Base-by-base conservation (phyloP, 2,797 vertebrate species). In the Cryptoblepharus egeriae region DNA sequence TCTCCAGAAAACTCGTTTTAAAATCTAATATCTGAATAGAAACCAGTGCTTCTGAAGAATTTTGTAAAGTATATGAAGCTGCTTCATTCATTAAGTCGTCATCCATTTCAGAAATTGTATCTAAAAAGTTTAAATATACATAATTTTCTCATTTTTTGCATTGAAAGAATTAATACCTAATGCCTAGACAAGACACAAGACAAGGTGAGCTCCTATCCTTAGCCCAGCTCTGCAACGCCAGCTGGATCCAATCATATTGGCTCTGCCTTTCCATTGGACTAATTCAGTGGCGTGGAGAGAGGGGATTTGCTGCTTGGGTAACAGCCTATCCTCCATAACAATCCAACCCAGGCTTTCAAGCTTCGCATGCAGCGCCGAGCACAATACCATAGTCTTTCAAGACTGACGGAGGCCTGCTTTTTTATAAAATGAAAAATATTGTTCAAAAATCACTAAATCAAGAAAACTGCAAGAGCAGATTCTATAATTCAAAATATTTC, bases 11-110 rank as follows among this genome's bases (percentile, higher is more conserved):
- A 88, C 88, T 94, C 39, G 96, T 96, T 97, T 97, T 98, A 86
- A 99, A 99, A 88, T 98, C 96, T 88, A 98, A 77, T 73, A 98
- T 72, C 61, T 97, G 97, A 32, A 98, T 94, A 80, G 96, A 96
- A 93, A 98, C 88, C 37, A 96, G 89, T 35, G 95, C 95, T 71
- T 96, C 95, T 70, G 97, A 96, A 30, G 95, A 92, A 85, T 92
- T 94, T 82, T 92, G 92, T 86, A 95, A 91, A 76, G 84, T 5
- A 67, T 90, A 91, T 37, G 91, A 82, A 83, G 91, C 85, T n/a
- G 81, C 75, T 55, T 93, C 92, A 22, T 89, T 81, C 69, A 93
- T 92, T 63, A 79, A 87, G 61, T 90, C 79, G 71, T 92, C 91
- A 57, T 95, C 94, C 95, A 93, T 93, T 94, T 96, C 87, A 28